phyloP scores from a whole-genome alignment of 2,888 invertebrate genomes.

The Ochropleura plecta region DNA sequence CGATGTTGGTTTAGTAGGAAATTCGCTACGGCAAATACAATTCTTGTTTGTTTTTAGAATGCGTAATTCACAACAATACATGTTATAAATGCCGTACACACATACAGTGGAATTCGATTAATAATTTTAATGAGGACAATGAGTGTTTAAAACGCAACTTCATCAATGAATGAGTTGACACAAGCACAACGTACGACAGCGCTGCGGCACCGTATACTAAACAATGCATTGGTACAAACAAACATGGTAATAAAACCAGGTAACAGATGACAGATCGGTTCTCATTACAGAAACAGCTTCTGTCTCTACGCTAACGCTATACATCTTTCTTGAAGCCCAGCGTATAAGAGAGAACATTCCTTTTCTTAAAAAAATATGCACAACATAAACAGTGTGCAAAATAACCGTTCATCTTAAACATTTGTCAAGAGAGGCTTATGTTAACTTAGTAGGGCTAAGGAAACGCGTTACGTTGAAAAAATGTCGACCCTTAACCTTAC shows the following conservation, averaged over 20 bases:
- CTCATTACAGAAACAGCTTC: constrained; percentile 73
- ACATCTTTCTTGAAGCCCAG: constrained; percentile 76
- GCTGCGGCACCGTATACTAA: constrained; percentile 23
- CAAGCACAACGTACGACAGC: background rate
- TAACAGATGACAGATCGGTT: constrained; percentile 71
- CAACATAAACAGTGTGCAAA: constrained; percentile 86
- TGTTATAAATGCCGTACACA: background rate
- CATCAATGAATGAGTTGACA: constrained; percentile 39
- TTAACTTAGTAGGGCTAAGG: constrained; percentile 86
- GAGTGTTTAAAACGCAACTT: constrained; percentile 25
- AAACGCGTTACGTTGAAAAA: constrained; percentile 81
- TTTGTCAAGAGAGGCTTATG: constrained; percentile 89
- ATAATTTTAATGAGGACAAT: constrained; percentile 10
- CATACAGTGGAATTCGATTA: constrained; percentile 14
- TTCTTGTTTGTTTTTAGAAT: background rate
- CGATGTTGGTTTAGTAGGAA: constrained; percentile 13
- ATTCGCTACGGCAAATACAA: background rate
- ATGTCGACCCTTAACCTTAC: constrained; percentile 76
- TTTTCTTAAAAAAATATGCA: constrained; percentile 78
- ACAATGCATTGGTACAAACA: constrained; percentile 49
- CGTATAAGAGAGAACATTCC: constrained; percentile 74
- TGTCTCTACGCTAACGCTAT: constrained; percentile 71
- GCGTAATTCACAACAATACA: background rate
- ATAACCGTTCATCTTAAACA: constrained; percentile 89
- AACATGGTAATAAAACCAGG: constrained; percentile 65